Conservation (phyloP, 2,113 vertebrate genomes). For the Periophthalmodon schlosseri region DNA sequence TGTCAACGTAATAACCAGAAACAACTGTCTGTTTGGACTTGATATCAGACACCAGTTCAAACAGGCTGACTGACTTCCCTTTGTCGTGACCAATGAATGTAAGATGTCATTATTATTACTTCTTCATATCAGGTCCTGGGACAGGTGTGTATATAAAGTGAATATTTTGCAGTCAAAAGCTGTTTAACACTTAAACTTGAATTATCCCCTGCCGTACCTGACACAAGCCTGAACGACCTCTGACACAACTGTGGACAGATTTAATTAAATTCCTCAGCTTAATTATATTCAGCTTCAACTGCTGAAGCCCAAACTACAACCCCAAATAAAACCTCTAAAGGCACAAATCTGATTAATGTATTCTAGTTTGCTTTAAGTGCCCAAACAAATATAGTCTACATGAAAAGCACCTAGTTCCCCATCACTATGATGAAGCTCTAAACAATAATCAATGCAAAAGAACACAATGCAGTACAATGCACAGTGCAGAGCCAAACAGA, state of each 20-base stretch:
- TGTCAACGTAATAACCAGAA: not conserved
- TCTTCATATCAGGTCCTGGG: not conserved
- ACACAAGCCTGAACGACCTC: not conserved
- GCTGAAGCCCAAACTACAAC: not conserved
- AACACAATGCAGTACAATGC: constrained; percentile 6
- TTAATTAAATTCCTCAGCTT: constrained; percentile 33
- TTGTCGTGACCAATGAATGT: not conserved
- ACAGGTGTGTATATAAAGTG: not conserved
- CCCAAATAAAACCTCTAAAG: not conserved
- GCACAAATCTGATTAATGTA: not conserved
- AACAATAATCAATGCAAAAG: constrained; percentile 48
- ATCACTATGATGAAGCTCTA: constrained; percentile 5
- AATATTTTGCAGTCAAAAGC: not conserved
- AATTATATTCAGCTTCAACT: not conserved
- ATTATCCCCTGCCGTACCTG: constrained; percentile 7
- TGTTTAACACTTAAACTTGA: constrained; percentile 2
- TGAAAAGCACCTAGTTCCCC: too few relatives aligned
- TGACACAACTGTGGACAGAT: constrained; percentile 8
- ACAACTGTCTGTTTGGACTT: not conserved
- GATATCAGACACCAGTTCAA: not conserved
- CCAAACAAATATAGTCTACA: not conserved
- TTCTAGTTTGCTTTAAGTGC: not conserved
- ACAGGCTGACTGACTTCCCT: not conserved
- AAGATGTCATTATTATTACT: not conserved
- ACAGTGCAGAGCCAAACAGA: constrained; percentile 42